These are phyloP conservation scores for Eubasilissa regina DNA, from an alignment of 1,140 invertebrate species.

Conservation along the genomic window DNA sequence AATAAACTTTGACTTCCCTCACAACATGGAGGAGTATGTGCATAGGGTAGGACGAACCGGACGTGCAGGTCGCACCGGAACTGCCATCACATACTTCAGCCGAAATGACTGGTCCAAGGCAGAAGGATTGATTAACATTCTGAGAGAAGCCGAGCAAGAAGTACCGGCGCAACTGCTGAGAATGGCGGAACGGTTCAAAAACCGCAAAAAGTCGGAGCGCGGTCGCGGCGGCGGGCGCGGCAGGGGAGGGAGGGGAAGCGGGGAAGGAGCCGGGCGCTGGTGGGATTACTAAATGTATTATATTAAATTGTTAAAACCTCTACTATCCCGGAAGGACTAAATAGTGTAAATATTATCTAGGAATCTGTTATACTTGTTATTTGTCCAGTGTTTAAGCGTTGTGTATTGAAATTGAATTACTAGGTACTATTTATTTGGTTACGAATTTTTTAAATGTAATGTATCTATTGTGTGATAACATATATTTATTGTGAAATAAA, in stretches of 20 bases:
- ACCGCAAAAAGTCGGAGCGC: conserved; percentile 74
- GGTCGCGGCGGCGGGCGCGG: conserved; percentile 63
- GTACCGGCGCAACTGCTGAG: conserved; percentile 80
- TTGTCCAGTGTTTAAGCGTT: no score
- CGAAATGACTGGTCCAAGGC: conserved; percentile 86
- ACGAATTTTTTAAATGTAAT: no score
- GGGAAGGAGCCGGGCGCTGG: neutral
- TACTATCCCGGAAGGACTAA: no score
- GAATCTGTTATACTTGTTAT: no score
- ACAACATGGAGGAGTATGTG: conserved; percentile 93
- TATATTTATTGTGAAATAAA: no score
- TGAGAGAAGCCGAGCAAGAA: conserved; percentile 83
- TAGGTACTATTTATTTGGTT: no score
- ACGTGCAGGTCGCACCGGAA: conserved; percentile 87
- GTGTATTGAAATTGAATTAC: no score
- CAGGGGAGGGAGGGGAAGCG: neutral
- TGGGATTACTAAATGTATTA: no score
- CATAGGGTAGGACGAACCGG: conserved; percentile 92
- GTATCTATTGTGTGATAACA: no score
- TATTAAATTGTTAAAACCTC: no score
- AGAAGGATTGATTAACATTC: conserved; percentile 85
- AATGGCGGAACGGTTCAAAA: conserved; percentile 81
- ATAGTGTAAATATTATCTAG: no score
- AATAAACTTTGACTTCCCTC: conserved; percentile 90
- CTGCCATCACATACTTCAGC: conserved; percentile 87